Base-by-base conservation (phyloP, 2,797 vertebrate genomes). In the Dendrocincla fuliginosa region DNA sequence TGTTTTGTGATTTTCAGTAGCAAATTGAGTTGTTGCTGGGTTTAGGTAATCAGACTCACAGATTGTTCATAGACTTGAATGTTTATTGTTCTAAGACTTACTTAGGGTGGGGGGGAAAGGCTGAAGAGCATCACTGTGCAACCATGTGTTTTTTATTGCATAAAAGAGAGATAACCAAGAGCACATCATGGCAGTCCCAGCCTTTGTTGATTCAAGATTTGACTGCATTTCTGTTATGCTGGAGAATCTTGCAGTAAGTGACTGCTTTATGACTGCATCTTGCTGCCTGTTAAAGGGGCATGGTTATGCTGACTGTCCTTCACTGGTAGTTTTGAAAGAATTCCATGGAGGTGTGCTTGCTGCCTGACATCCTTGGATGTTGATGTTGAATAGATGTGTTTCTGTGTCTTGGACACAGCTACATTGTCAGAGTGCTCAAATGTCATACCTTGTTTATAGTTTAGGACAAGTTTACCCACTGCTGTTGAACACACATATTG, bases 401-500 rank as follows among this genome's bases (percentile, higher is more conserved):
- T 65, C 63, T 75, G 35, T 22, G 23, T 61, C 61, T 61, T 69
- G 52, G 11, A 17, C 42, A 15, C 20, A 65, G 17, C 77, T 64
- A 3, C 1, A 0, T 59, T 78, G n/a, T 64, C 57, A 65, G 28
- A 44, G 22, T 44, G 61, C 2, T 7, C 23, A 44, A 84, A 35
- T 14, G 19, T 69, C 11, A 3, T 67, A 3, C 39, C 44, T 71
- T 5, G 1, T 47, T 53, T 56, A 5, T 44, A 28, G 17, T 53
- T 89, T 50, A 23, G 65, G 35, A 37, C 28, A 53, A 42, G 11
- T 49, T 86, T 73, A 30, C 11, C 39, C 87, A 41, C 33, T 78
- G 19, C 46, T 68, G 37, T 63, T 81, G 46, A 49, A 20, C 24
- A 8, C 28, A 12, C 0, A 0, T 23, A 18, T 22, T 65, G 47